Conservation (phyloP, 2,888 invertebrate species). For the Baronia brevicornis region DNA sequence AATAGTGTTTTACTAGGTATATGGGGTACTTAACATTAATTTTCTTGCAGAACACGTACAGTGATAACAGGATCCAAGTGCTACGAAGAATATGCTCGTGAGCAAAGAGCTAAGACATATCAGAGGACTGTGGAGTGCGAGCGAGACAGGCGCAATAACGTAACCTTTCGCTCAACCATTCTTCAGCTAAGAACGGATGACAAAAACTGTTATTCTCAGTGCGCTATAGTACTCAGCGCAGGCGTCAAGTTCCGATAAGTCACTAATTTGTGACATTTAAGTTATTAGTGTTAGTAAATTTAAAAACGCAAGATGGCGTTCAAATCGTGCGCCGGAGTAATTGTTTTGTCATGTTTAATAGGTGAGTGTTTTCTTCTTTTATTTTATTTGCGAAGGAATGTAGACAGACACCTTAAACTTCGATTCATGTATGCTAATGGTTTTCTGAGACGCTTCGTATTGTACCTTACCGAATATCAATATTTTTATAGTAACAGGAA, state of each 20-base stretch:
- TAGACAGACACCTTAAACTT: no score
- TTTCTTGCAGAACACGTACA: conserved; percentile 61
- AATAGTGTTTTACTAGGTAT: conserved; percentile 9
- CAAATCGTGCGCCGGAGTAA: conserved; percentile 43
- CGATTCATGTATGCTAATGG: no score
- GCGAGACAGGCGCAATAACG: conserved; percentile 38
- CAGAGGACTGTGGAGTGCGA: conserved; percentile 25
- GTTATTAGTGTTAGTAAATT: conserved; percentile 42
- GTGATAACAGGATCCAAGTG: conserved; percentile 63
- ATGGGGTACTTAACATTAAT: conserved; percentile 31
- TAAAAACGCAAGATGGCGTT: conserved; percentile 57
- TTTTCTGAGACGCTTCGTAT: no score
- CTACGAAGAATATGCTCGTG: conserved; percentile 30
- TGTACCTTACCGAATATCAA: no score
- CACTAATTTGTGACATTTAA: conserved; percentile 52
- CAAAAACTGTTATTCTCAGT: conserved; percentile 68
- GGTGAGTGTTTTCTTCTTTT: conserved; percentile 42
- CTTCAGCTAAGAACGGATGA: conserved; percentile 58
- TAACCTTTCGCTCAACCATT: conserved; percentile 63
- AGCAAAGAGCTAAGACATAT: conserved; percentile 35
- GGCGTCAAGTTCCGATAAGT: conserved; percentile 54
- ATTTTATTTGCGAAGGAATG: no score
- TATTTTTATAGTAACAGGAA: no score
- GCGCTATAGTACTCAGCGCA: conserved; percentile 56
- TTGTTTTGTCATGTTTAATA: conserved; percentile 52